Percentiles rank a stretch among this genome's conserved stretches.
These are phyloP conservation scores for Champsocephalus esox DNA, from an alignment of 2,797 vertebrate genomes.

Conservation along the genomic window DNA sequence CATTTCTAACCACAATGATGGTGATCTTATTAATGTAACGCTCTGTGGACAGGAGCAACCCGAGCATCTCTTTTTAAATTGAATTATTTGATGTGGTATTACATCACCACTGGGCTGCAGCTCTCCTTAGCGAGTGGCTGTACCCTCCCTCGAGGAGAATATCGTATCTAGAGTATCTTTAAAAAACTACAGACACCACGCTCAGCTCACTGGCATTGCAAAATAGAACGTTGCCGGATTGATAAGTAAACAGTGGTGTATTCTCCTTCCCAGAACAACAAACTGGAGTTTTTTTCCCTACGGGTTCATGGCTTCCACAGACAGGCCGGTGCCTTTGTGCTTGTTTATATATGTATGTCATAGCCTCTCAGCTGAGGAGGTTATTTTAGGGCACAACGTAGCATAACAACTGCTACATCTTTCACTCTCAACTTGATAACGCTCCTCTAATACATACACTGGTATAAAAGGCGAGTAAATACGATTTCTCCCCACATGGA, in stretches of 20 bases:
- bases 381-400: conserved; percentile 40
- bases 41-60: conserved; percentile 49
- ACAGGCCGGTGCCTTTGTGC: conserved; percentile 76
- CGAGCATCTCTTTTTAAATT: conserved; percentile 52
- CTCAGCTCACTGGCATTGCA: conserved; percentile 47
- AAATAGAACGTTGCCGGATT: conserved; percentile 31
- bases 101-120: conserved; percentile 53
- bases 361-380: conserved; percentile 48
- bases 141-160: conserved; percentile 13
- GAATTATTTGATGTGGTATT: conserved; percentile 59
- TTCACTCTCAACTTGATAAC: conserved; percentile 39
- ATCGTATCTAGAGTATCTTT: conserved; percentile 33
- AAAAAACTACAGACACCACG: conserved; percentile 58
- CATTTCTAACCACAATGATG: conserved; percentile 47
- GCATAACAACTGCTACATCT: conserved; percentile 21
- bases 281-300: conserved; percentile 47
- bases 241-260: conserved; percentile 71
- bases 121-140: conserved; percentile 34
- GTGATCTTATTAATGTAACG: conserved; percentile 54
- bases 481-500: conserved; percentile 70
- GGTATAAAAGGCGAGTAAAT: conserved; percentile 20
- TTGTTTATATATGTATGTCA: conserved; percentile 73
- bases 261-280: conserved; percentile 73
- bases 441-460: conserved; percentile 38
- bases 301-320: conserved; percentile 69